Conservation (phyloP, 2,797 vertebrate species). For the Lacerta bilineata region DNA sequence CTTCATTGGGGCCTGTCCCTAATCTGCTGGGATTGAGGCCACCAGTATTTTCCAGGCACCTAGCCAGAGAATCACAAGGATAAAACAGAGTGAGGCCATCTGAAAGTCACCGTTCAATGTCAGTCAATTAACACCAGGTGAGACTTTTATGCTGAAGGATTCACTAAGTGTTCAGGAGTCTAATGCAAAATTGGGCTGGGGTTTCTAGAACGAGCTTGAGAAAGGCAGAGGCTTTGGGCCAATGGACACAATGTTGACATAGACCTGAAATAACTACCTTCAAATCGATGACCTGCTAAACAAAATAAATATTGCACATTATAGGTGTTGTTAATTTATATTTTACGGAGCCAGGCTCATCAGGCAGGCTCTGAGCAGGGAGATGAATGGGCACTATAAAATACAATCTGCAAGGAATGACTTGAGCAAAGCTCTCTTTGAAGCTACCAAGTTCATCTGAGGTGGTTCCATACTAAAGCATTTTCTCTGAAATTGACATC, state of each 20-base stretch:
- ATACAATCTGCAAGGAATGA: background rate
- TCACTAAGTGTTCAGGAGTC: background rate
- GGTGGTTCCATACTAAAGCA: background rate
- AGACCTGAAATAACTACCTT: background rate
- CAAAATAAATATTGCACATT: background rate
- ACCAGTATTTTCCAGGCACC: slow-evolving; percentile 8
- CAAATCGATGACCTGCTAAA: background rate
- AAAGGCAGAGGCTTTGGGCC: background rate
- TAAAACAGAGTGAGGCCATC: background rate
- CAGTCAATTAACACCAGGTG: background rate
- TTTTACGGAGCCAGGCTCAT: background rate
- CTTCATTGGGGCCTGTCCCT: slow-evolving; percentile 13
- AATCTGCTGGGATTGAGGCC: slow-evolving; percentile 43
- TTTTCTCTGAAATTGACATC: background rate
- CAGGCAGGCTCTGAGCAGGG: background rate
- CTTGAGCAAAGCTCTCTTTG: background rate
- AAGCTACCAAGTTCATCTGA: background rate
- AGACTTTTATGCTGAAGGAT: background rate
- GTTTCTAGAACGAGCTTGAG: background rate
- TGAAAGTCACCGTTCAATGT: slow-evolving; percentile 8
- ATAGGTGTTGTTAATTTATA: background rate
- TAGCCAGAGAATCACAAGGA: slow-evolving; percentile 35
- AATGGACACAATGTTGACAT: background rate
- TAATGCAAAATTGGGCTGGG: background rate
- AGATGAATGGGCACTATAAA: background rate